Evolutionary conservation across 2,113 vertebrate species (phyloP), one percentile per base, ranked within the genome.

Genomic region (Aptenodytes forsteri): DNA sequence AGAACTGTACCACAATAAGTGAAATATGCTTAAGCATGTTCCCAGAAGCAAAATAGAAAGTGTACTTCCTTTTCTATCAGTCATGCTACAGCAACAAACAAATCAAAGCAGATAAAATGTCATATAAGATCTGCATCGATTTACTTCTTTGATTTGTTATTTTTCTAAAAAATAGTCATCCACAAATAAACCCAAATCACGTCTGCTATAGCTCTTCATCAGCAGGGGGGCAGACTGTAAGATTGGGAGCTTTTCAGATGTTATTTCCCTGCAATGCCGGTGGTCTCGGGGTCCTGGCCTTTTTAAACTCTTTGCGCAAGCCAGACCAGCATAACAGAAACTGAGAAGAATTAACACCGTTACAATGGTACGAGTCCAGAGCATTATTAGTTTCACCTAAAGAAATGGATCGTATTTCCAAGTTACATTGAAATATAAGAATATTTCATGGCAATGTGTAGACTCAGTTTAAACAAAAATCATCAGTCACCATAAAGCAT

Each of bases 321-420:
- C 80, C 90, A 97, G 90, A 71, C 29, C 89, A 88, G 79, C 81
- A 32, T 62, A 95, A 88, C 76, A 83, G 87, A 84, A 89, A 83
- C 93, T 95, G 96, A 91, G 89, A 96, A 94, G 93, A 96, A 97
- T 96, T 96, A 96, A 94, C 91, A 93, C 66, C 91, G 73, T 40
- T 83, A 80, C 79, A 93, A 83, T 49, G 59, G 71, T 36, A 87
- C 78, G 34, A 90, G 73, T 78, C 76, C 91, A 92, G 84, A 83
- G 70, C 44, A 83, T 93, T 97, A 82, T 73, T 87, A 83, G 67
- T 59, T 77, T 58, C 80, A 89, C 27, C 90, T 95, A 89, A 55
- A 92, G 82, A 97, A 94, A 90, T 13, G 65, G 70, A 90, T 88
- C 30, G 1, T 58, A 73, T 92, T 96, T 94, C 92, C 86, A 90